These are phyloP conservation scores for Solenopsis fugax DNA, from an alignment of 1,140 invertebrate genomes.

Conservation along the genomic window DNA sequence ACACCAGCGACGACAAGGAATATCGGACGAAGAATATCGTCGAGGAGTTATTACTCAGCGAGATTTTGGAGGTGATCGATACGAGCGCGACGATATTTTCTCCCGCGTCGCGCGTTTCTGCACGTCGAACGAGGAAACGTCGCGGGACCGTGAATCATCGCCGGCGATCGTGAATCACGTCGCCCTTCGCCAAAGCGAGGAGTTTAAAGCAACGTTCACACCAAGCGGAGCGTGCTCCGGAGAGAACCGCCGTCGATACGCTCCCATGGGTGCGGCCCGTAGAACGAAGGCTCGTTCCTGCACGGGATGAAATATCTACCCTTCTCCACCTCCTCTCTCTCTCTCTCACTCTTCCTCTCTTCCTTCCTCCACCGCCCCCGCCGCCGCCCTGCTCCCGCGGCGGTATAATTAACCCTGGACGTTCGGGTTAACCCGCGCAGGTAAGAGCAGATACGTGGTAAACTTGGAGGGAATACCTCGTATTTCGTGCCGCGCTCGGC, in stretches of 20 bases:
- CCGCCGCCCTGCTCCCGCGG: slow-evolving; percentile 20
- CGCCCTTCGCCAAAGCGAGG: slow-evolving; percentile 67
- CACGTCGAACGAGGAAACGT: slow-evolving; percentile 75
- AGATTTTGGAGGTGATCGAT: slow-evolving; percentile 45
- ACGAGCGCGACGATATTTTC: slow-evolving; percentile 49
- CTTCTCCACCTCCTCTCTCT: background rate
- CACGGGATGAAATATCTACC: slow-evolving; percentile 71
- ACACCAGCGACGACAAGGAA: background rate
- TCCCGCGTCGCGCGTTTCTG: slow-evolving; percentile 57
- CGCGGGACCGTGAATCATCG: slow-evolving; percentile 76
- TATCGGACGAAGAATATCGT: background rate
- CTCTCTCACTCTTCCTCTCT: background rate
- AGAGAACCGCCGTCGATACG: slow-evolving; percentile 31
- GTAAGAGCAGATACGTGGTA: slow-evolving; percentile 60
- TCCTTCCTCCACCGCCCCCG: background rate
- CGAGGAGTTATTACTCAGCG: slow-evolving; percentile 6
- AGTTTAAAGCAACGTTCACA: slow-evolving; percentile 60
- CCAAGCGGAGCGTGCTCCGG: background rate
- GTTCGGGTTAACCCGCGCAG: slow-evolving; percentile 68
- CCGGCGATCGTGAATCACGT: slow-evolving; percentile 76
- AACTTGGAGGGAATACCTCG: slow-evolving; percentile 53
- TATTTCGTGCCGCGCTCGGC: slow-evolving; percentile 54
- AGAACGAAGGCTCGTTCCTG: slow-evolving; percentile 30
- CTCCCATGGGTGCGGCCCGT: slow-evolving; percentile 65
- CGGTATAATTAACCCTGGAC: slow-evolving; percentile 73